Evolutionary conservation across 2,888 invertebrate genomes (phyloP), one percentile per base, ranked within the genome.

Genomic region (Eumerus sabulonum): DNA sequence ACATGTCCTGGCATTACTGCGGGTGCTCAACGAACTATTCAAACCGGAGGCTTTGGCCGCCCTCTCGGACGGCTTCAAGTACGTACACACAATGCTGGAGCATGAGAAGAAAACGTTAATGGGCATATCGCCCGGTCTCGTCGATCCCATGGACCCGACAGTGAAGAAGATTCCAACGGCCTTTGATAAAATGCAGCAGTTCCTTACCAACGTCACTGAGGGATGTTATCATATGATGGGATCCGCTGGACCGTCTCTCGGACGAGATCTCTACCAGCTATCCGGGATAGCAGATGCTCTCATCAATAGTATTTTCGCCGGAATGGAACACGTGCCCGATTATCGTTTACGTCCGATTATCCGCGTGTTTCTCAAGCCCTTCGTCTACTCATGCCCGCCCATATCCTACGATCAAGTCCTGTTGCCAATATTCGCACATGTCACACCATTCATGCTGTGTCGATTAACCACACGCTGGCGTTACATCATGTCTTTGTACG

Each of bases 381-480:
- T 96, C 85, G 92, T 97, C 83, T 93, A 93, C 86, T 94, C 94
- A 83, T 98, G 97, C 86, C 97, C 97, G 62, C 93, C 94, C 44
- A 93, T 94, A 70, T 95, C 93, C 88, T 94, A 95, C 85, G 92
- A 92, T 64, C 90, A 91, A 79, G 95, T 96, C 38, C 90, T 96
- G 45, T 89, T 96, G 85, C 96, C 97, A 51, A 90, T 97, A 53
- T 90, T 97, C 76, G 92, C 93, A 2, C 94, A 94, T 84, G 90
- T 96, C 42, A 92, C 95, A 57, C 95, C 96, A 0, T 92, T 94
- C 16, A 93, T 93, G 93, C 89, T 93, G 68, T 90, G 91, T 47
- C 92, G 95, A 83, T 87, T 96, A 73, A 93, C 93, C 56, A 90
- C 91, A 38, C 93, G 95, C 76, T 96, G 96, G 96, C 92, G 94